A percentile compares a stretch with the other conserved stretches of the same genome.
Evolutionary conservation across 2,888 invertebrate species (phyloP).

Genomic region (Smittia aterrima): DNA sequence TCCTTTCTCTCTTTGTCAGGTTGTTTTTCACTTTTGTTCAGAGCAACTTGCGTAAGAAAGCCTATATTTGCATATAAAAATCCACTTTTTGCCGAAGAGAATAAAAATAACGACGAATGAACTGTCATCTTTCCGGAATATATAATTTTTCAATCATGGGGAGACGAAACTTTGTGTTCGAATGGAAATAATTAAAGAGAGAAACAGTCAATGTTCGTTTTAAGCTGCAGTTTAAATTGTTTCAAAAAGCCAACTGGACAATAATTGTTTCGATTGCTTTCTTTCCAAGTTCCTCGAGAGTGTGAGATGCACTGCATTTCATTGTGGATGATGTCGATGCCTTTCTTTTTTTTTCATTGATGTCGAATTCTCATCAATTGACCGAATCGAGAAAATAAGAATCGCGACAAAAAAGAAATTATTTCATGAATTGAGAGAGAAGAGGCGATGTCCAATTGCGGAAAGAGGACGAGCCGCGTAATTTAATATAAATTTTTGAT

Average conservation of each 20-base stretch:
- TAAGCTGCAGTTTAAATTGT: not conserved
- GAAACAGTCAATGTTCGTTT: not conserved
- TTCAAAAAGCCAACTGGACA: not conserved
- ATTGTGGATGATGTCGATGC: not conserved
- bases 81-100: not conserved
- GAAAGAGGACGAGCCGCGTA: not conserved
- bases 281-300: too few species aligned
- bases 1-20: conserved; percentile 19
- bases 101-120: conserved; percentile 1
- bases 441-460: not conserved
- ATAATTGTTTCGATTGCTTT: conserved; percentile 3
- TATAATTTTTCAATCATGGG: conserved; percentile 2
- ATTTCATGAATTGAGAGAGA: not conserved
- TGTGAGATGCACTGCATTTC: too few species aligned
- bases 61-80: not conserved
- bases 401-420: not conserved
- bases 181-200: conserved; percentile 1
- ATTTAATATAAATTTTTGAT: conserved; percentile 1
- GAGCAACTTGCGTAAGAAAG: not conserved
- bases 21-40: not conserved
- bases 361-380: not conserved
- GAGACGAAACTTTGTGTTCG: not conserved
- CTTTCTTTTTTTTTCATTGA: not conserved
- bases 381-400: not conserved
- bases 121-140: conserved; percentile 16